Base-by-base conservation (phyloP, 1,140 invertebrate species). In the Aricia agestis region DNA sequence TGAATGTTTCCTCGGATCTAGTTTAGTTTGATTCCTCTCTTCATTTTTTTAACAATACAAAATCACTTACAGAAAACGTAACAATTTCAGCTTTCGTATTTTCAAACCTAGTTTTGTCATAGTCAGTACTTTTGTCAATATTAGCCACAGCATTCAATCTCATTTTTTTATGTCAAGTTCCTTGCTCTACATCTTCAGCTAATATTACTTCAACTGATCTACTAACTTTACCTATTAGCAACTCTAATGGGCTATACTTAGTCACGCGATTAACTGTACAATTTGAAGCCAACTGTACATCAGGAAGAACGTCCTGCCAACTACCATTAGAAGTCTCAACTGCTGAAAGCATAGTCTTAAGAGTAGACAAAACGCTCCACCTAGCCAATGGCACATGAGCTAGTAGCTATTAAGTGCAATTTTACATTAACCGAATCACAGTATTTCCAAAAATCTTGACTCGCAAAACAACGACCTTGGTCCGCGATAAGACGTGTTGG, bases 21-120 rank as follows among this genome's bases (percentile, higher is more conserved):
- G 67, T 72, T 85, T 87, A 1, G 80, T 81, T 74, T 85, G 82
- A 77, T 85, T 81, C 31, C 81, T 69, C 57, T 85, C 76, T 67
- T 87, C 74, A 61, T n/a, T 86, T 85, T 77, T 81, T 18, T 45
- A 85, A 61, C 5, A 84, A 58, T 11, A 84, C 84, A 72, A 77
- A 81, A 72, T 86, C 84, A 42, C 81, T 81, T 15, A 82, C 79
- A 61, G 52, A 66, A 76, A 84, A 80, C 58, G 58, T 72, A 67
- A 61, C 25, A 9, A 85, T 9, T 42, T 76, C 82, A 18, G 83
- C 79, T 52, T 83, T 86, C 52, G 58, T 79, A 31, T 67, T 76
- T 72, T 85, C 80, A 76, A 85, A 85, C 59, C 81, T 13, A 67
- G n/a, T 6, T 70, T 87, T 84, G 18, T 83, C 78, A 59, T 81